Percentiles rank a stretch among this genome's conserved stretches.
Evolutionary conservation across 2,888 invertebrate genomes (phyloP).

Genomic region (Tetragnatha montana): DNA sequence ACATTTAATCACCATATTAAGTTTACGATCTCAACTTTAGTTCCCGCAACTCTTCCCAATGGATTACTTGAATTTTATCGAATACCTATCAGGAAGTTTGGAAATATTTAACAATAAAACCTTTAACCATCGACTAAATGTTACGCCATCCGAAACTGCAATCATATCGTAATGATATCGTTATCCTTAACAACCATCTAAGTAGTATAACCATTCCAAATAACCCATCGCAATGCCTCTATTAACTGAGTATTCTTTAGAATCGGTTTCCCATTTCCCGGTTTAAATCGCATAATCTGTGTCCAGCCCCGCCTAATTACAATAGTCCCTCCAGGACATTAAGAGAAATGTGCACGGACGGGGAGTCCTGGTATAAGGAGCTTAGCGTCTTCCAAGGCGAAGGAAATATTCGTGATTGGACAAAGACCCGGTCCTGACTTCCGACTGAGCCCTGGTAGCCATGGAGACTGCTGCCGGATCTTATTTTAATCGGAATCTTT

Average conservation of each 20-base stretch:
- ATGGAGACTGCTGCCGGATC: background rate
- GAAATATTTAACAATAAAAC: no score
- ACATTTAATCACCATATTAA: no score
- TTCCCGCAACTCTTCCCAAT: no score
- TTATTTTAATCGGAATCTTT: background rate
- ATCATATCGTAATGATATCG: no score
- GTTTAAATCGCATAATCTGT: constrained; percentile 33
- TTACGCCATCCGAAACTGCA: no score
- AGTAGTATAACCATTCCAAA: no score
- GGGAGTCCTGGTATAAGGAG: constrained; percentile 18
- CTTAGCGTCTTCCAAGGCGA: constrained; percentile 26
- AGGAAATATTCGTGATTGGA: constrained; percentile 9
- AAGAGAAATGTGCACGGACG: constrained; percentile 12
- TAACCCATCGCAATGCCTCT: no score
- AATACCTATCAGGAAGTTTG: no score
- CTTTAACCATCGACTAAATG: no score
- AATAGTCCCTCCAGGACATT: constrained; percentile 11
- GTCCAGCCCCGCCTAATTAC: constrained; percentile 25
- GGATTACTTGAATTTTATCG: no score
- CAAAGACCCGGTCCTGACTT: background rate
- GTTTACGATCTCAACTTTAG: no score
- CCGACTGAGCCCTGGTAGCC: background rate
- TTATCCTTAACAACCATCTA: no score
- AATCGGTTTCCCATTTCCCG: constrained; percentile 15
- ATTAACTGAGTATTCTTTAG: background rate